Conservation (phyloP, 2,888 invertebrate species). For the Elegia similella region DNA sequence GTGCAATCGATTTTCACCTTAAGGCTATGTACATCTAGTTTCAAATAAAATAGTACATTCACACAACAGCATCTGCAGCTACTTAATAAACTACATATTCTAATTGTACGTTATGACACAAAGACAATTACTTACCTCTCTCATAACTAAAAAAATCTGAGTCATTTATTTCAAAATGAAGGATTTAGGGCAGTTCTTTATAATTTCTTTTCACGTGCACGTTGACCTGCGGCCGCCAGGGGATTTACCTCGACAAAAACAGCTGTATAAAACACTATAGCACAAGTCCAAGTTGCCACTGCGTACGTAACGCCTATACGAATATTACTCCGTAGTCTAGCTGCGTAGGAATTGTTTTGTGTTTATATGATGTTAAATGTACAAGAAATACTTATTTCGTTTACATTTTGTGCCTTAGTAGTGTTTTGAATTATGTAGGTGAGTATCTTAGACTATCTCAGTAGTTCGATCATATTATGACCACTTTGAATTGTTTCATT, state of each 20-base stretch:
- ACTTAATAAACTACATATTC: too few species aligned
- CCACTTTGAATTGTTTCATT: too few species aligned
- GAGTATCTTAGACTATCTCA: too few species aligned
- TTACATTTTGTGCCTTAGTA: too few species aligned
- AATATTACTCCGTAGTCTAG: background rate
- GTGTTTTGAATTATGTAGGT: too few species aligned
- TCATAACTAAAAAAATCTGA: background rate
- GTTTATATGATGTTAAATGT: background rate
- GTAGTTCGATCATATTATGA: too few species aligned
- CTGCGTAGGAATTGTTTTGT: background rate
- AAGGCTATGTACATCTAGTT: too few species aligned
- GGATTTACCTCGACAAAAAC: conserved; percentile 44
- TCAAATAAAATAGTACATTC: too few species aligned
- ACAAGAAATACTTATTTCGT: background rate
- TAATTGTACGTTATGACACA: too few species aligned
- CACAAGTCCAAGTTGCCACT: background rate
- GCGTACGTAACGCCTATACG: background rate
- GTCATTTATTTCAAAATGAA: background rate
- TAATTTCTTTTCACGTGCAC: conserved; percentile 3
- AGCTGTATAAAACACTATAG: conserved; percentile 34
- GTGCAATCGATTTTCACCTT: too few species aligned
- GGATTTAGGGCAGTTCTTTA: background rate
- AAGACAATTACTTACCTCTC: background rate
- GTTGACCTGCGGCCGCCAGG: conserved; percentile 27
- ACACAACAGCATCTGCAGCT: too few species aligned